These are phyloP conservation scores for Tenthredo scrophulariae DNA, from an alignment of 2,888 invertebrate genomes.

Conservation along the genomic window DNA sequence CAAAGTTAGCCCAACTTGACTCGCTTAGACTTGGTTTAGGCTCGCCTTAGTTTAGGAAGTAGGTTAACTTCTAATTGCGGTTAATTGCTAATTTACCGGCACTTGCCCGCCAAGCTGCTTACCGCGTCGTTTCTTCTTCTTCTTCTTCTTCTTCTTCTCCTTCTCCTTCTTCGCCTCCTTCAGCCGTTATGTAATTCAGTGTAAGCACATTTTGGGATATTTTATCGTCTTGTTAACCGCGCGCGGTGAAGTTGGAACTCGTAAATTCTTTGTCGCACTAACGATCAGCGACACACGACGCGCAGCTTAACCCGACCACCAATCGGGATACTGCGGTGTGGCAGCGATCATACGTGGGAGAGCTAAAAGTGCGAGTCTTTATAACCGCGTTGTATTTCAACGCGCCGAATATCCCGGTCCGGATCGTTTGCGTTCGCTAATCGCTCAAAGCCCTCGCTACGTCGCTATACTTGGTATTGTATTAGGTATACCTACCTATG, in stretches of 20 bases:
- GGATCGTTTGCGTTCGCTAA: conserved; percentile 1
- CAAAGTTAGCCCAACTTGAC: conserved; percentile 12
- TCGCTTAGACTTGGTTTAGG: conserved; percentile 18
- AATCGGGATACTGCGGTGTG: neutral
- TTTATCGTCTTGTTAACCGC: conserved; percentile 17
- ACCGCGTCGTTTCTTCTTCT: conserved; percentile 19
- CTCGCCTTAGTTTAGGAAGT: conserved; percentile 66
- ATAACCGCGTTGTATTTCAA: neutral
- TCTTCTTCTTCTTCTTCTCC: conserved; percentile 17
- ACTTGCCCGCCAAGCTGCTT: conserved; percentile 63
- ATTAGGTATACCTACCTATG: neutral
- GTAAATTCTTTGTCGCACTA: neutral
- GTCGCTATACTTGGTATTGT: neutral
- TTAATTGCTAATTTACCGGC: conserved; percentile 73
- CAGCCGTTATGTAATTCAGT: conserved; percentile 17
- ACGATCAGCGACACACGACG: neutral
- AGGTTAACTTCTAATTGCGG: conserved; percentile 74
- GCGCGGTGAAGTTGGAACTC: neutral
- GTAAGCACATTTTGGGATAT: conserved; percentile 39
- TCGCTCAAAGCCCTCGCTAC: neutral
- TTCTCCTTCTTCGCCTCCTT: neutral
- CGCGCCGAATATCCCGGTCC: neutral
- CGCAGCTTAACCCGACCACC: neutral
- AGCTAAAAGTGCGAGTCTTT: neutral
- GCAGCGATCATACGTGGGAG: neutral